Conservation (phyloP, 2,888 invertebrate genomes). For the Agrochola lychnidis region DNA sequence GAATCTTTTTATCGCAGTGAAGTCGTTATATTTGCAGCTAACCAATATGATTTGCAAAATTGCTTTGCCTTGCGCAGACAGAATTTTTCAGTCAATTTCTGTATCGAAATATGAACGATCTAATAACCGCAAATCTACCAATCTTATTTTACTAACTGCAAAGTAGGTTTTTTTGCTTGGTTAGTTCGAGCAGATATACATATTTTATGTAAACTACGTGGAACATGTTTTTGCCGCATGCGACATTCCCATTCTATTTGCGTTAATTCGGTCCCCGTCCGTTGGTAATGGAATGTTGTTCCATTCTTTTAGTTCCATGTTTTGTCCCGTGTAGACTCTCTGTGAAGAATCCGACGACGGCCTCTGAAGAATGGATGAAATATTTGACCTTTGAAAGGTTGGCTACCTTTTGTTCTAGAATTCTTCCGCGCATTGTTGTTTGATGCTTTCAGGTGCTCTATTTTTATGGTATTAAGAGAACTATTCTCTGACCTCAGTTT, state of each 20-base stretch:
- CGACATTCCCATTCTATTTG: constrained; percentile 61
- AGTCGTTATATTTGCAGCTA: constrained; percentile 8
- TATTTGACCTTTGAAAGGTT: constrained; percentile 41
- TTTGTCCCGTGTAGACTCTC: constrained; percentile 50
- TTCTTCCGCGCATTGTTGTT: constrained; percentile 37
- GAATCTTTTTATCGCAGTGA: constrained; percentile 9
- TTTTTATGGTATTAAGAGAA: constrained; percentile 26
- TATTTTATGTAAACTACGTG: constrained; percentile 32
- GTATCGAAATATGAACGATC: not conserved
- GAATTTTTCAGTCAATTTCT: constrained; percentile 12
- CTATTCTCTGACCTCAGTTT: not conserved
- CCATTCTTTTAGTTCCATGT: constrained; percentile 56
- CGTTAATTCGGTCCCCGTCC: constrained; percentile 53
- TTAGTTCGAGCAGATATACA: constrained; percentile 20
- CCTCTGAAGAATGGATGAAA: constrained; percentile 40
- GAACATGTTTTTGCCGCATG: constrained; percentile 61
- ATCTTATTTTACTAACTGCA: constrained; percentile 8
- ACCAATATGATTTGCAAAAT: constrained; percentile 30
- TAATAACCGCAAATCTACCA: constrained; percentile 4
- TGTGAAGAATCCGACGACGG: constrained; percentile 25
- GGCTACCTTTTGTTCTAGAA: constrained; percentile 37
- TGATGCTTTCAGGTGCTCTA: constrained; percentile 16
- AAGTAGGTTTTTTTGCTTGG: constrained; percentile 10
- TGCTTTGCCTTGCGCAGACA: constrained; percentile 4
- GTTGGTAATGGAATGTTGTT: constrained; percentile 57